Evolutionary conservation across 2,888 invertebrate species (phyloP).

Genomic region (Leucozona laternaria): DNA sequence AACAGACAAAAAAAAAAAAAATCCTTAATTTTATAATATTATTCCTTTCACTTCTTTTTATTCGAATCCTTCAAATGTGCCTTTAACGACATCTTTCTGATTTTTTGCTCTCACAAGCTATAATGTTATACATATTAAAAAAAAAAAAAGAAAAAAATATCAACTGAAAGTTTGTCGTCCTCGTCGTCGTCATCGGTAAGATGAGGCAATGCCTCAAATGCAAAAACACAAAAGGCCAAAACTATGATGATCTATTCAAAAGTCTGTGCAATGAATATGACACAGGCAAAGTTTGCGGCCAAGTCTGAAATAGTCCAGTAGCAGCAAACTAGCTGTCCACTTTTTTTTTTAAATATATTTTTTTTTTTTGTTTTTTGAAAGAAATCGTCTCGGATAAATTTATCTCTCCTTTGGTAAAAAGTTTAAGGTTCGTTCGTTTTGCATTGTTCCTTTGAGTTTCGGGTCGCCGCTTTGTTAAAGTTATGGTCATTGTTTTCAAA

Average conservation of each 20-base stretch:
- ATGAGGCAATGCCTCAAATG: constrained; percentile 35
- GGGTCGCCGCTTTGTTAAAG: constrained; percentile 62
- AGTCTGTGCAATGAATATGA: constrained; percentile 68
- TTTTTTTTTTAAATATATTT: too few relatives aligned
- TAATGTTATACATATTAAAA: constrained; percentile 15
- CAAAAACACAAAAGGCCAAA: constrained; percentile 46
- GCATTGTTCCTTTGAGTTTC: constrained; percentile 66
- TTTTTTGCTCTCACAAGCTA: neutral
- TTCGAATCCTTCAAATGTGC: constrained; percentile 33
- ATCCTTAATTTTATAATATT: constrained; percentile 20
- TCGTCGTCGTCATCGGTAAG: constrained; percentile 12
- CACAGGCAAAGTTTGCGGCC: constrained; percentile 46
- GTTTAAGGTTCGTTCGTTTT: constrained; percentile 47
- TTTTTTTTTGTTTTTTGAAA: constrained; percentile 21
- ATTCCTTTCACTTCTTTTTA: constrained; percentile 12
- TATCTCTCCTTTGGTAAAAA: constrained; percentile 66
- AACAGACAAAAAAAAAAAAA: constrained; percentile 6
- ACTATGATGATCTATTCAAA: constrained; percentile 65
- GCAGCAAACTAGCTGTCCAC: constrained; percentile 4
- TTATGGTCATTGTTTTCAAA: constrained; percentile 74
- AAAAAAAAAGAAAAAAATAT: neutral
- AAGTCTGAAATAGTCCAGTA: constrained; percentile 25
- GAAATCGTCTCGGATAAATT: constrained; percentile 60
- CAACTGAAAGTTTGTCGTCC: constrained; percentile 27
- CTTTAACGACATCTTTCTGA: constrained; percentile 26